phyloP scores from a whole-genome alignment of 30 jellyfish, hydroid and myxozoan genomes.

The Aurelia sp. region DNA sequence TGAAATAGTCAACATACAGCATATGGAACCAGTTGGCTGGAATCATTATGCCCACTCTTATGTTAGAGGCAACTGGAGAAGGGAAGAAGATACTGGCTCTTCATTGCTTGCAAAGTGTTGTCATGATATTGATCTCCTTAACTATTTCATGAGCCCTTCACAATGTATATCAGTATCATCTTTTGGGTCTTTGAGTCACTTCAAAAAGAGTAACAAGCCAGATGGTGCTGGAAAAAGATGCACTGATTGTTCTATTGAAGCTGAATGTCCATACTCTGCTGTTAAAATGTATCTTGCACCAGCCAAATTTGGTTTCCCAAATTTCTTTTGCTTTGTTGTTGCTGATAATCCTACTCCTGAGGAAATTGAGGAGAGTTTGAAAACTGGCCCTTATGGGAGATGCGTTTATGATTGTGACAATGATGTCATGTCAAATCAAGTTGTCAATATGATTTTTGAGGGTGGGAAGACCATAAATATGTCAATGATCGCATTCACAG shows the following conservation, averaged over 20 bases:
- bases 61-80: slow-evolving; percentile 94
- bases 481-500: slow-evolving; percentile 90
- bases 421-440: slow-evolving; percentile 91
- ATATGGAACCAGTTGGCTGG: slow-evolving; percentile 97
- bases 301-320: slow-evolving; percentile 55
- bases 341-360: slow-evolving; percentile 68
- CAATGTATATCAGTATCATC: slow-evolving; percentile 75
- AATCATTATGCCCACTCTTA: slow-evolving; percentile 87
- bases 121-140: slow-evolving; percentile 89
- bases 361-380: slow-evolving; percentile 62
- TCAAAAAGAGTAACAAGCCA: slow-evolving; percentile 75
- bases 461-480: slow-evolving; percentile 80
- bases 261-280: slow-evolving; percentile 89
- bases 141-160: slow-evolving; percentile 69
- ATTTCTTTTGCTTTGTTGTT: slow-evolving; percentile 54
- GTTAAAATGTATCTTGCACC: slow-evolving; percentile 75
- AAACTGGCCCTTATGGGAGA: slow-evolving; percentile 89
- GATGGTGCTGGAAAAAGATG: slow-evolving; percentile 76
- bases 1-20: slow-evolving; percentile 85
- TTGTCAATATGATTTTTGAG: slow-evolving; percentile 81
- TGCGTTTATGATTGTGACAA: slow-evolving; percentile 95
- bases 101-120: slow-evolving; percentile 81
- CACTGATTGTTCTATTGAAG: slow-evolving; percentile 77
- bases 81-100: slow-evolving; percentile 63
- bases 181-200: slow-evolving; percentile 77